Evolutionary conservation across 2,113 vertebrate genomes (phyloP).

Genomic region (Lynx canadensis): DNA sequence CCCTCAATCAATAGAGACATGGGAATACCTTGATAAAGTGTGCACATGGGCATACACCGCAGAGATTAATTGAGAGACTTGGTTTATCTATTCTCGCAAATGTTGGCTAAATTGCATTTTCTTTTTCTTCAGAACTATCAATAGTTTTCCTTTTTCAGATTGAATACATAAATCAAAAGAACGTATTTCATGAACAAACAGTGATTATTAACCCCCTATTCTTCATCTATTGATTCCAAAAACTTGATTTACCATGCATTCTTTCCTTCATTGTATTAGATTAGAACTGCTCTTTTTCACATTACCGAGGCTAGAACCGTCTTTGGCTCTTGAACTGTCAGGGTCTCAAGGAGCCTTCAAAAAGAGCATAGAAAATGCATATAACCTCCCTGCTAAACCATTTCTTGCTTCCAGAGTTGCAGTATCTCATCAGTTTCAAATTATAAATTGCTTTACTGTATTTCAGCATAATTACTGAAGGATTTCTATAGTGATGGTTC

Average conservation of each 20-base stretch:
- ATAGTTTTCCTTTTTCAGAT: slow-evolving; percentile 55
- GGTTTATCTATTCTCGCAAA: slow-evolving; percentile 48
- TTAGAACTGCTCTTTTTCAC: background rate
- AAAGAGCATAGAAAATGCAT: background rate
- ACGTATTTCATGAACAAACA: slow-evolving; percentile 27
- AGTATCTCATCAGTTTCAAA: background rate
- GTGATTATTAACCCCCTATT: slow-evolving; percentile 30
- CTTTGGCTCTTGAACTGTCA: background rate
- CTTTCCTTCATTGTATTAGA: slow-evolving; percentile 5
- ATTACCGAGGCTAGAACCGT: background rate
- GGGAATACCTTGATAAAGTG: background rate
- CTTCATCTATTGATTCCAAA: slow-evolving; percentile 30
- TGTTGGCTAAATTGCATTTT: slow-evolving; percentile 46
- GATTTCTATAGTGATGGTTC: background rate
- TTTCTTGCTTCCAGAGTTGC: background rate
- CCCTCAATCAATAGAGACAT: background rate
- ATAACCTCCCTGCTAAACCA: rapidly evolving
- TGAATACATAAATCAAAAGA: slow-evolving; percentile 62
- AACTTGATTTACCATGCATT: slow-evolving; percentile 15
- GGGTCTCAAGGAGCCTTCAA: background rate
- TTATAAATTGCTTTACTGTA: background rate
- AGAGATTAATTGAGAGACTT: slow-evolving; percentile 59
- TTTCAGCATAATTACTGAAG: slow-evolving; percentile 1
- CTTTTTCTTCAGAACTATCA: slow-evolving; percentile 48
- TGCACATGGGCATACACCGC: background rate